phyloP scores from a whole-genome alignment of 2,888 invertebrate species.

The Leptinotarsa juncta region DNA sequence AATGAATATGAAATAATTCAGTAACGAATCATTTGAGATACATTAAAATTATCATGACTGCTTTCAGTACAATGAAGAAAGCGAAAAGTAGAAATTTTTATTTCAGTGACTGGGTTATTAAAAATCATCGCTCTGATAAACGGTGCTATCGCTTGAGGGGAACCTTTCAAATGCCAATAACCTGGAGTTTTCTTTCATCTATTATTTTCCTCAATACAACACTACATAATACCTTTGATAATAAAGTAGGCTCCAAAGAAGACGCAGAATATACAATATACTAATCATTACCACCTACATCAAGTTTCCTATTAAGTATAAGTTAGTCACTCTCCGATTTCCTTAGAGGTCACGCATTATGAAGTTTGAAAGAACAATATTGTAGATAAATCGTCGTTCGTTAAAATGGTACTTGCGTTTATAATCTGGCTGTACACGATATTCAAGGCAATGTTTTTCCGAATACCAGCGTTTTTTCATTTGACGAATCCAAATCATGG shows the following conservation, averaged over 20 bases:
- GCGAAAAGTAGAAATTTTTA: neutral
- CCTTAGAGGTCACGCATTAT: constrained; percentile 17
- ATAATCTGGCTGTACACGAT: constrained; percentile 33
- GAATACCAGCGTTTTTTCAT: constrained; percentile 40
- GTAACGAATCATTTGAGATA: too few relatives aligned
- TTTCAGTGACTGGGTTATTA: neutral
- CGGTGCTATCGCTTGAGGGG: neutral
- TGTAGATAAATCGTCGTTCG: neutral
- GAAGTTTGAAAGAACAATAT: neutral
- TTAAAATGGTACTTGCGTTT: constrained; percentile 29
- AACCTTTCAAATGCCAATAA: neutral
- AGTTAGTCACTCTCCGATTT: constrained; percentile 2
- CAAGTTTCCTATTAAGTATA: constrained; percentile 32
- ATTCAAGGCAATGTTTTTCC: constrained; percentile 41
- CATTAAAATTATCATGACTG: too few relatives aligned
- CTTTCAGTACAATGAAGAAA: too few relatives aligned
- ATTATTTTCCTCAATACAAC: constrained; percentile 7
- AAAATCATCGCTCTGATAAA: neutral
- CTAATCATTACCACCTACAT: constrained; percentile 35
- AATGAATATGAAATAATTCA: too few relatives aligned
- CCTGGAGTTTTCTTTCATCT: constrained; percentile 4
- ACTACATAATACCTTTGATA: constrained; percentile 7
- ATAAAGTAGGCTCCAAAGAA: constrained; percentile 8
- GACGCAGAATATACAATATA: constrained; percentile 28
- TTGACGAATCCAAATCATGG: constrained; percentile 40